These are phyloP conservation scores for Alethe castanea DNA, from an alignment of 2,113 vertebrate genomes.

Conservation along the genomic window DNA sequence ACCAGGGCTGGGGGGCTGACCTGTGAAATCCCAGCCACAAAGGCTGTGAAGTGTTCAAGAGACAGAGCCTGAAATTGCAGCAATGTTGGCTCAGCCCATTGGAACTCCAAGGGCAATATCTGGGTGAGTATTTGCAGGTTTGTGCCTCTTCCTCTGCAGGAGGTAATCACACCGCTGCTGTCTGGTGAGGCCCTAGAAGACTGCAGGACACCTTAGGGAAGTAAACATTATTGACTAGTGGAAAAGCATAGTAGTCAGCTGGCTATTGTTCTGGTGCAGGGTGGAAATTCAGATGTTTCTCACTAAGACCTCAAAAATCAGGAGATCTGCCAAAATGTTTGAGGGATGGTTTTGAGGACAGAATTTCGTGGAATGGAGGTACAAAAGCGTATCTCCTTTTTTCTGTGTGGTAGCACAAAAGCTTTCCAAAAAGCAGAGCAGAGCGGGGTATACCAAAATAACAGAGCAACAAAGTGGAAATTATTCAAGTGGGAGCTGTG, in stretches of 20 bases:
- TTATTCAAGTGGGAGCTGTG: neutral
- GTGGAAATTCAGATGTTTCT: neutral
- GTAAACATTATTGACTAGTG: neutral
- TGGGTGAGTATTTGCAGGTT: neutral
- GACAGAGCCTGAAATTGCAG: neutral
- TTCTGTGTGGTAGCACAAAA: neutral
- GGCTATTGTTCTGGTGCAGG: neutral
- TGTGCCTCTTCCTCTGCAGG: fast-evolving
- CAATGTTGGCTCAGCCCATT: neutral
- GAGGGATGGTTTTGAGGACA: neutral
- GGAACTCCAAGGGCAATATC: neutral
- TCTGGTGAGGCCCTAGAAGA: neutral
- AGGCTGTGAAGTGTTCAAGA: neutral
- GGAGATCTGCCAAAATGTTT: neutral
- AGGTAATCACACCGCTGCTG: neutral
- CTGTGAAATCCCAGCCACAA: neutral
- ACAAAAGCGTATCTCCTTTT: neutral
- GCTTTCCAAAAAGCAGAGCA: neutral
- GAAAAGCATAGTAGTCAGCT: neutral
- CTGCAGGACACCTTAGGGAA: neutral
- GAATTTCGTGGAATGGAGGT: neutral
- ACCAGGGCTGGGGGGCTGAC: neutral
- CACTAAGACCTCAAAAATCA: neutral
- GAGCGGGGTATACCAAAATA: neutral
- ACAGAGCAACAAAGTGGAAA: neutral